These are phyloP conservation scores for Gambusia yucatana DNA, from an alignment of 2,797 vertebrate species.

Conservation along the genomic window DNA sequence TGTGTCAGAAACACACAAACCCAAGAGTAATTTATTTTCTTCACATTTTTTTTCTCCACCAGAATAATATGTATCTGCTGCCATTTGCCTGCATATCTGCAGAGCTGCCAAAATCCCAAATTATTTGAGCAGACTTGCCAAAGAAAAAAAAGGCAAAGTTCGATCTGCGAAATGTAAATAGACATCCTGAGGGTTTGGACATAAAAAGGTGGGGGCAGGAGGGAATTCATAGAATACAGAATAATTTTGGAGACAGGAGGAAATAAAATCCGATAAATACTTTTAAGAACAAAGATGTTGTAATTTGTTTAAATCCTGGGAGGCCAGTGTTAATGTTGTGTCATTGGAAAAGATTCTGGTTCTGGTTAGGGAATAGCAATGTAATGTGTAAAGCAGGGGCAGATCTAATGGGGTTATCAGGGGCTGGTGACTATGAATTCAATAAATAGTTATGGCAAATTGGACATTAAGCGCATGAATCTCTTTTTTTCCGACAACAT, in stretches of 20 bases:
- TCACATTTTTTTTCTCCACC: conserved; percentile 46
- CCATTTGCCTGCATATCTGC: conserved; percentile 38
- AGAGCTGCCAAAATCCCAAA: conserved; percentile 58
- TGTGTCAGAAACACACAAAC: conserved; percentile 71
- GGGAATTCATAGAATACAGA: conserved; percentile 24
- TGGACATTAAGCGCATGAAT: no score
- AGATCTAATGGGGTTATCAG: no score
- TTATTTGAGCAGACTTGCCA: conserved; percentile 64
- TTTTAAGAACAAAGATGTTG: not conserved
- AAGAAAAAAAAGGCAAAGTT: conserved; percentile 46
- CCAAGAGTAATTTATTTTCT: conserved; percentile 77
- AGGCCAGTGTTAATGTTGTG: not conserved
- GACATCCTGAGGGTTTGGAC: conserved; percentile 49
- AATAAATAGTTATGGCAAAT: no score
- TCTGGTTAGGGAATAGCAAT: not conserved
- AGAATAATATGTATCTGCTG: conserved; percentile 58
- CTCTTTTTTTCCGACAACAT: no score
- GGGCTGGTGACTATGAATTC: no score
- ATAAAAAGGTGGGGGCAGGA: conserved; percentile 12
- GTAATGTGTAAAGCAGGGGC: not conserved
- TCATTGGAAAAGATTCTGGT: not conserved
- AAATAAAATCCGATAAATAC: not conserved
- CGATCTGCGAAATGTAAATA: conserved; percentile 54
- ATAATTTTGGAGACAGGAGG: not conserved
- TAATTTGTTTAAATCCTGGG: not conserved